Conservation (phyloP, 1,140 invertebrate species). For the Helicoverpa armigera region DNA sequence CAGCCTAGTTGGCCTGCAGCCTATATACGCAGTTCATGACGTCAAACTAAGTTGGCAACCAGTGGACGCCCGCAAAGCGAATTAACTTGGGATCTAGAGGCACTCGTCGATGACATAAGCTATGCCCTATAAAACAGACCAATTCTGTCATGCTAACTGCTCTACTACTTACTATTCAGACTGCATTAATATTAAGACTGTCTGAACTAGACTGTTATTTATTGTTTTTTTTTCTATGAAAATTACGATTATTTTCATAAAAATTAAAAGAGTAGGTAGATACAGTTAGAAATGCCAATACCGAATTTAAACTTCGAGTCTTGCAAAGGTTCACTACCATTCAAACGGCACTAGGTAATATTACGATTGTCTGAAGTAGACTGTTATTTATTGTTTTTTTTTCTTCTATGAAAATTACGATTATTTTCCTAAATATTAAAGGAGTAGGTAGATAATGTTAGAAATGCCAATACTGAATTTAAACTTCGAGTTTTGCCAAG, state of each 20-base stretch:
- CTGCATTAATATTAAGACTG: neutral
- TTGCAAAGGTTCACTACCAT: neutral
- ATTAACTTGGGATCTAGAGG: constrained; percentile 53
- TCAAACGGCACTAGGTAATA: constrained; percentile 2
- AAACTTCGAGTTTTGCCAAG: no score
- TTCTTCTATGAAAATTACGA: neutral
- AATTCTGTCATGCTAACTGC: constrained; percentile 19
- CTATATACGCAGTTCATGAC: constrained; percentile 58
- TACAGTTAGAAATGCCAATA: neutral
- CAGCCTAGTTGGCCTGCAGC: constrained; percentile 55
- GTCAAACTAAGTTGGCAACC: constrained; percentile 58
- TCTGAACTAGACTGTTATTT: constrained; percentile 16
- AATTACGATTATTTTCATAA: neutral
- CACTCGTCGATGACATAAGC: constrained; percentile 46
- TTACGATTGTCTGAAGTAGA: constrained; percentile 15
- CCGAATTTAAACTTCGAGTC: no score
- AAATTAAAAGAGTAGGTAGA: neutral
- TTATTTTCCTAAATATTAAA: no score
- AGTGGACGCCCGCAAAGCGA: constrained; percentile 54
- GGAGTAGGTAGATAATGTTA: neutral
- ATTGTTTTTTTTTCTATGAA: neutral
- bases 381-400: constrained; percentile 8
- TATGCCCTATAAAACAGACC: constrained; percentile 32
- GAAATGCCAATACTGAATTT: no score
- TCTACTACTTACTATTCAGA: constrained; percentile 30